phyloP scores from a whole-genome alignment of 2,888 invertebrate species.

The Trichogramma dendrolimi region DNA sequence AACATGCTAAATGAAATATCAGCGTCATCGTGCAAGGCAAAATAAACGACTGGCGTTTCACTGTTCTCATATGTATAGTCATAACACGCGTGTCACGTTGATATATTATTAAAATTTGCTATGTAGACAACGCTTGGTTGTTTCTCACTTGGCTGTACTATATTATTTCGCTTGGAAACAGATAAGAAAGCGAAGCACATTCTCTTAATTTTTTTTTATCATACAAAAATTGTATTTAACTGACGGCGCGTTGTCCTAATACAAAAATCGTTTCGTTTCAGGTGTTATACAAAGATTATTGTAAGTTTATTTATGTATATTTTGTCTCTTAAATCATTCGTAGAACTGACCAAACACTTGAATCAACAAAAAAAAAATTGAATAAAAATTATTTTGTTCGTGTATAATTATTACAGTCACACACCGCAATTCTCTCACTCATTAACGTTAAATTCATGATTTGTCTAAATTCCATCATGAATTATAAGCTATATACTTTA shows the following conservation, averaged over 20 bases:
- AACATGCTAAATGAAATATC: slow-evolving; percentile 20
- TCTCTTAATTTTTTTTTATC: slow-evolving; percentile 20
- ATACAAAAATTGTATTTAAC: slow-evolving; percentile 20
- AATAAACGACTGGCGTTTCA: slow-evolving; percentile 27
- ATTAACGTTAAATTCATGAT: slow-evolving; percentile 15
- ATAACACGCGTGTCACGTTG: slow-evolving; percentile 23
- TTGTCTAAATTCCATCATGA: slow-evolving; percentile 17
- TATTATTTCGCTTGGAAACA: slow-evolving; percentile 5
- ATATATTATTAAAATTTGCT: slow-evolving; percentile 16
- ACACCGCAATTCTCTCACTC: slow-evolving; percentile 3
- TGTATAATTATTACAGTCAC: slow-evolving; percentile 26
- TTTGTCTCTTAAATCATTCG: slow-evolving; percentile 14
- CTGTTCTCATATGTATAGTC: slow-evolving; percentile 13
- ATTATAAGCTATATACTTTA: slow-evolving; percentile 7
- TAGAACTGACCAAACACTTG: slow-evolving; percentile 28
- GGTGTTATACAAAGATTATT: neutral
- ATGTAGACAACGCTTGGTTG: slow-evolving; percentile 20
- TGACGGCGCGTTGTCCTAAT: slow-evolving; percentile 10
- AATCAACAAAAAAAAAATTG: slow-evolving; percentile 21
- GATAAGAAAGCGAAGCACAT: slow-evolving; percentile 20
- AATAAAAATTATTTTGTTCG: slow-evolving; percentile 26
- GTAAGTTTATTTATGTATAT: neutral
- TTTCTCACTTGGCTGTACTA: slow-evolving; percentile 5
- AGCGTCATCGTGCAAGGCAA: neutral
- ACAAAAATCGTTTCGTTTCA: slow-evolving; percentile 18